Conservation (phyloP, 1,140 invertebrate genomes). For the Cotesia glomerata region DNA sequence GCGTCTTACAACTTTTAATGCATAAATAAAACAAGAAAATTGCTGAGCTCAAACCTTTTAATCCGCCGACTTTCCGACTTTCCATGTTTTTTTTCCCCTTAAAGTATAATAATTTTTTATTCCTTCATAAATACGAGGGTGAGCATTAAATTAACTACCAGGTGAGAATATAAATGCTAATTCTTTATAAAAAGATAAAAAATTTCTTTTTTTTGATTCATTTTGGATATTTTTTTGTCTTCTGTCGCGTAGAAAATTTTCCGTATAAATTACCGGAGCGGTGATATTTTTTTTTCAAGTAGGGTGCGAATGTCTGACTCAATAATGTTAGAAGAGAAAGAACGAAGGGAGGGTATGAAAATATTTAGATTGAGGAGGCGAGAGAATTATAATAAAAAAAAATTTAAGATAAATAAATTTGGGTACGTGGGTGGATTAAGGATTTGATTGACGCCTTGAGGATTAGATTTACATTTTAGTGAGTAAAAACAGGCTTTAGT, state of each 20-base stretch:
- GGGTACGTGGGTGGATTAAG: slow-evolving; percentile 10
- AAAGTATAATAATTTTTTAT: too few species aligned
- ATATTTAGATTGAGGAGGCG: not conserved
- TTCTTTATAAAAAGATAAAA: not conserved
- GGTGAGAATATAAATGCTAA: slow-evolving; percentile 18
- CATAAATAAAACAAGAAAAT: not conserved
- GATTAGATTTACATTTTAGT: slow-evolving; percentile 27
- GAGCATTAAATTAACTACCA: not conserved
- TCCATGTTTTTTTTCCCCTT: slow-evolving; percentile 2
- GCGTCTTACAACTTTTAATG: slow-evolving; percentile 3
- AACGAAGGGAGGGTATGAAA: not conserved
- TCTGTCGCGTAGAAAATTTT: too few species aligned
- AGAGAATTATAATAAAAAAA: slow-evolving; percentile 8
- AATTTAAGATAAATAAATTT: slow-evolving; percentile 12
- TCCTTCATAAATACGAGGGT: too few species aligned
- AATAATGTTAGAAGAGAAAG: too few species aligned
- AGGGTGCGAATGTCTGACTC: not conserved
- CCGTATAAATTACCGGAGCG: not conserved
- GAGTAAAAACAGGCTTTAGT: not conserved
- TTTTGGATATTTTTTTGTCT: not conserved
- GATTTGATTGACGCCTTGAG: slow-evolving; percentile 6
- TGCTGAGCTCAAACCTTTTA: not conserved
- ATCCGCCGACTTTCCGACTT: not conserved
- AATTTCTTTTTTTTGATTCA: slow-evolving; percentile 1
- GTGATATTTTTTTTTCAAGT: not conserved